Percentiles rank a stretch among this genome's conserved stretches.
These are phyloP conservation scores for Chelon labrosus DNA, from an alignment of 2,797 vertebrate species.

Conservation along the genomic window DNA sequence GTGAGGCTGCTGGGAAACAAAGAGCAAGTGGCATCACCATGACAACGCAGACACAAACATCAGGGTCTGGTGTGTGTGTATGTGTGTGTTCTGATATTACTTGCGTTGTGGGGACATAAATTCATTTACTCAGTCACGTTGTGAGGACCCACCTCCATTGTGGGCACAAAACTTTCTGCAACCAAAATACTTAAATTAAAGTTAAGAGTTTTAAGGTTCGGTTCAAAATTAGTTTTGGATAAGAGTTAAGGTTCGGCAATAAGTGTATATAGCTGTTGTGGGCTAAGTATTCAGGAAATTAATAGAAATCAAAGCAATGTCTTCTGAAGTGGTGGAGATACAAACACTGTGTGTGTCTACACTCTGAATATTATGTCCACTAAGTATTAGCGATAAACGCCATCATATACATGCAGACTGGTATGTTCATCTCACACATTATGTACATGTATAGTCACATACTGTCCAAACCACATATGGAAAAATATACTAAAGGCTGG, in stretches of 20 bases:
- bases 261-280: slow-evolving; percentile 1
- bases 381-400: slow-evolving; percentile 10
- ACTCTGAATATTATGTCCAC: slow-evolving; percentile 22
- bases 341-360: slow-evolving; percentile 19
- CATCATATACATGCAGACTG: slow-evolving; percentile 29
- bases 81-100: slow-evolving; percentile 1
- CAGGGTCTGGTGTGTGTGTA: slow-evolving; percentile 1
- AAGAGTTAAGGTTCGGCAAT: neutral
- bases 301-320: neutral
- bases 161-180: neutral
- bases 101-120: neutral
- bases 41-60: slow-evolving; percentile 73
- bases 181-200: neutral
- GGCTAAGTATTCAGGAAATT: slow-evolving; percentile 6
- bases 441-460: slow-evolving; percentile 7
- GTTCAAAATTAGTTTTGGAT: slow-evolving; percentile 8
- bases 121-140: neutral
- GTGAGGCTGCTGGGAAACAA: slow-evolving; percentile 44
- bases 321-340: slow-evolving; percentile 17
- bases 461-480: neutral
- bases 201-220: neutral
- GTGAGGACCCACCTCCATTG: neutral
- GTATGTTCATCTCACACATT: slow-evolving; percentile 7
- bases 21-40: slow-evolving; percentile 64
- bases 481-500: too few species aligned